A percentile compares a stretch with the other conserved stretches of the same genome.
Evolutionary conservation across 2,888 invertebrate species (phyloP).

Genomic region (Phalera bucephala): DNA sequence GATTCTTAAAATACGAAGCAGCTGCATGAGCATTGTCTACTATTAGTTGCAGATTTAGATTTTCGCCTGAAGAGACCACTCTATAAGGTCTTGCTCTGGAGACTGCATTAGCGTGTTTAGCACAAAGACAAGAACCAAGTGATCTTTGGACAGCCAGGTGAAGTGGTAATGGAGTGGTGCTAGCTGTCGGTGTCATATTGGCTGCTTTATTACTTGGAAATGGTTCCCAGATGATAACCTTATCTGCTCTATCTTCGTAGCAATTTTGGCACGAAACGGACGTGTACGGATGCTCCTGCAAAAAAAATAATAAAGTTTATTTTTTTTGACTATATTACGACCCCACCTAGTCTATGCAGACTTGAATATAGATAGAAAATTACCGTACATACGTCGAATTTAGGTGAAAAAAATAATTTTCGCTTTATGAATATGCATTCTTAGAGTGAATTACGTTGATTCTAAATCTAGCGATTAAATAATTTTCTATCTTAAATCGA

Average conservation of each 20-base stretch:
- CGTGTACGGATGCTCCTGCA: slow-evolving; percentile 89
- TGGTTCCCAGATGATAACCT: slow-evolving; percentile 91
- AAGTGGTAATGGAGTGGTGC: slow-evolving; percentile 79
- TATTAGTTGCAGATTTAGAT: slow-evolving; percentile 90
- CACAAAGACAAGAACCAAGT: slow-evolving; percentile 89
- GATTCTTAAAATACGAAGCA: slow-evolving; percentile 93
- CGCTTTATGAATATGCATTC: too few relatives aligned
- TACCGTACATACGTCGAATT: too few relatives aligned
- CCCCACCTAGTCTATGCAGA: too few relatives aligned
- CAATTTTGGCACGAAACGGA: slow-evolving; percentile 92
- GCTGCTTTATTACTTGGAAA: slow-evolving; percentile 57
- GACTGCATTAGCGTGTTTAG: slow-evolving; percentile 82
- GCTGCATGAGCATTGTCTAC: slow-evolving; percentile 94
- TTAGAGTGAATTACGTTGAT: too few relatives aligned
- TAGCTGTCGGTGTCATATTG: slow-evolving; percentile 52
- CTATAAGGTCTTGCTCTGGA: slow-evolving; percentile 84
- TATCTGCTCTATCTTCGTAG: slow-evolving; percentile 93
- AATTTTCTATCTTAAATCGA: neutral
- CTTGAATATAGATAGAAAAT: too few relatives aligned
- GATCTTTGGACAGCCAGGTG: slow-evolving; percentile 86
- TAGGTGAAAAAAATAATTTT: too few relatives aligned
- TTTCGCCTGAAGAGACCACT: slow-evolving; percentile 91
- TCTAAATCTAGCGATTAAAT: too few relatives aligned
- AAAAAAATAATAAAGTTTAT: slow-evolving; percentile 22
- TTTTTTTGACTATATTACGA: too few relatives aligned